phyloP scores from a whole-genome alignment of 1,140 invertebrate genomes.

The Trichoplusia ni region DNA sequence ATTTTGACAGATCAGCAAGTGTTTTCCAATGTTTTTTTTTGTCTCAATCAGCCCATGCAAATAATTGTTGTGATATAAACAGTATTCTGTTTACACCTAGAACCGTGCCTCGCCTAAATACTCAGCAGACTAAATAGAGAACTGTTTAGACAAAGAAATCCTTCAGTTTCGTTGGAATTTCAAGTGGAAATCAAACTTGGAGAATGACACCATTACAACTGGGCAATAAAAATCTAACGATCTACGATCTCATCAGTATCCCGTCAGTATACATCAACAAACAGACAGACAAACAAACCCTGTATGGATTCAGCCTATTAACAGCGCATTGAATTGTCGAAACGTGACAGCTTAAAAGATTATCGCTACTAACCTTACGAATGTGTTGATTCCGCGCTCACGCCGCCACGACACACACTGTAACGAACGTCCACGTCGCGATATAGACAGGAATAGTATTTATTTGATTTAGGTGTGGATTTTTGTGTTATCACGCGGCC shows the following conservation, averaged over 20 bases:
- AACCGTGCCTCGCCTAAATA: constrained; percentile 13
- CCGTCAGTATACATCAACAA: constrained; percentile 43
- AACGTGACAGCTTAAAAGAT: constrained; percentile 59
- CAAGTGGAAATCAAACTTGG: constrained; percentile 42
- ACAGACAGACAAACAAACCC: constrained; percentile 60
- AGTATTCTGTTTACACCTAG: constrained; percentile 10
- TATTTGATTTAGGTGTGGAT: constrained; percentile 45
- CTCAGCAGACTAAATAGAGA: constrained; percentile 33
- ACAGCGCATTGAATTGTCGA: constrained; percentile 57
- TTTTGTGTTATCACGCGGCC: constrained; percentile 41
- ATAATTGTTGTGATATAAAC: neutral
- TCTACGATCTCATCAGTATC: constrained; percentile 28
- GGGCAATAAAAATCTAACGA: constrained; percentile 53
- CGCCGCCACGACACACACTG: constrained; percentile 9
- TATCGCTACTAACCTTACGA: constrained; percentile 53
- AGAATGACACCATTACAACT: constrained; percentile 45
- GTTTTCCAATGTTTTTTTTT: constrained; percentile 16
- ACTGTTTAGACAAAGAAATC: constrained; percentile 48
- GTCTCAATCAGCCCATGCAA: neutral
- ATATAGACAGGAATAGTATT: constrained; percentile 9
- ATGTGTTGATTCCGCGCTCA: constrained; percentile 3
- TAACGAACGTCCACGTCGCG: constrained; percentile 1
- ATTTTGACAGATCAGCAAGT: neutral
- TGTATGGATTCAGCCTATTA: constrained; percentile 58
- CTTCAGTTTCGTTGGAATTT: constrained; percentile 45